Conservation (phyloP, 2,113 vertebrate species). For the Bufo gargarizans region DNA sequence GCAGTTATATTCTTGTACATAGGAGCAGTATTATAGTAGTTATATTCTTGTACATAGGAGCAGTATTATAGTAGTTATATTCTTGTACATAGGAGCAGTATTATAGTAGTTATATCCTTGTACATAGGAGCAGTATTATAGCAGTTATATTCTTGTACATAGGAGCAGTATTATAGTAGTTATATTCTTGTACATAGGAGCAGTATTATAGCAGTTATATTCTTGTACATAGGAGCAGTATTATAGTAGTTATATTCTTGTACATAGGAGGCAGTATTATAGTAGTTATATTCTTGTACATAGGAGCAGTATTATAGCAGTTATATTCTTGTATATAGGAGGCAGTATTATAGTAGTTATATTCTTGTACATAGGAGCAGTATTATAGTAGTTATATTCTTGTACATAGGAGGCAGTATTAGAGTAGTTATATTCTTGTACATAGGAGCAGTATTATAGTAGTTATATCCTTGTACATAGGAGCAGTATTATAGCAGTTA, state of each 20-base stretch:
- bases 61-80: not conserved
- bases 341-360: not conserved
- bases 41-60: not conserved
- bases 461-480: too few species aligned
- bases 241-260: not conserved
- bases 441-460: too few species aligned
- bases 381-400: too few species aligned
- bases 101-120: not conserved
- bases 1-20: too few species aligned
- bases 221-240: not conserved
- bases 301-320: constrained; percentile 2
- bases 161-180: not conserved
- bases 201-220: not conserved
- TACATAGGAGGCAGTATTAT: not conserved
- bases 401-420: not conserved
- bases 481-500: too few species aligned
- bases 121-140: not conserved
- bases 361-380: not conserved
- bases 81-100: not conserved
- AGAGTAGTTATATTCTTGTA: too few species aligned
- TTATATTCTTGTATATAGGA: not conserved
- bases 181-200: not conserved
- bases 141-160: not conserved
- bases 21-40: not conserved
- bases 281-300: not conserved